phyloP scores from a whole-genome alignment of 1,140 invertebrate species.

The Drosophila busckii region DNA sequence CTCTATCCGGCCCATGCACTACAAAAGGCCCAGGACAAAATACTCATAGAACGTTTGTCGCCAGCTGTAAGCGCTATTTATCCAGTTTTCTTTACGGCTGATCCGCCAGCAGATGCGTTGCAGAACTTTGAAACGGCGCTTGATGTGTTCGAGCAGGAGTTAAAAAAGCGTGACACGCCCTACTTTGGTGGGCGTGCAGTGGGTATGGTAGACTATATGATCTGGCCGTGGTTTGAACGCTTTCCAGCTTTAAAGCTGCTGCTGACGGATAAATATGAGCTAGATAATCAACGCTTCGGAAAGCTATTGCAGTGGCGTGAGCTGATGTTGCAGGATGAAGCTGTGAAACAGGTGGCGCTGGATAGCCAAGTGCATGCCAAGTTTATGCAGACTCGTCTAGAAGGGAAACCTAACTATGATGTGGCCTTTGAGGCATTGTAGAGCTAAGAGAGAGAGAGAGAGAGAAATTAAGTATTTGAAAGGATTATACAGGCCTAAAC shows the following conservation, averaged over 20 bases:
- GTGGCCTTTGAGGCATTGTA: conserved; percentile 68
- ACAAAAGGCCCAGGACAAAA: conserved; percentile 87
- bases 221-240: conserved; percentile 93
- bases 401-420: conserved; percentile 85
- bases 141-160: conserved; percentile 84
- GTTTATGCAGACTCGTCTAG: conserved; percentile 84
- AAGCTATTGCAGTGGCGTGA: conserved; percentile 81
- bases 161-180: conserved; percentile 80
- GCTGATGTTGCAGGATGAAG: conserved; percentile 85
- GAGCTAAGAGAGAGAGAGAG: background rate
- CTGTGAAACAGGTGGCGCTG: conserved; percentile 84
- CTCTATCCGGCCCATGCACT: conserved; percentile 86
- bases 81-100: conserved; percentile 50
- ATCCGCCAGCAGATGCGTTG: conserved; percentile 52
- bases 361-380: conserved; percentile 85
- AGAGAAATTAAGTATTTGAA: background rate
- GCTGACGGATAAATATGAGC: conserved; percentile 43
- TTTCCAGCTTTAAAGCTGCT: conserved; percentile 55
- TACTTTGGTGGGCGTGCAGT: conserved; percentile 86
- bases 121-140: conserved; percentile 80
- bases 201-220: conserved; percentile 93
- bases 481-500: background rate
- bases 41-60: conserved; percentile 86
- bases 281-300: conserved; percentile 67
- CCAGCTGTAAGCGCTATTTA: conserved; percentile 53